phyloP scores from a whole-genome alignment of 1,140 invertebrate species.

The Calliopsis andreniformis region DNA sequence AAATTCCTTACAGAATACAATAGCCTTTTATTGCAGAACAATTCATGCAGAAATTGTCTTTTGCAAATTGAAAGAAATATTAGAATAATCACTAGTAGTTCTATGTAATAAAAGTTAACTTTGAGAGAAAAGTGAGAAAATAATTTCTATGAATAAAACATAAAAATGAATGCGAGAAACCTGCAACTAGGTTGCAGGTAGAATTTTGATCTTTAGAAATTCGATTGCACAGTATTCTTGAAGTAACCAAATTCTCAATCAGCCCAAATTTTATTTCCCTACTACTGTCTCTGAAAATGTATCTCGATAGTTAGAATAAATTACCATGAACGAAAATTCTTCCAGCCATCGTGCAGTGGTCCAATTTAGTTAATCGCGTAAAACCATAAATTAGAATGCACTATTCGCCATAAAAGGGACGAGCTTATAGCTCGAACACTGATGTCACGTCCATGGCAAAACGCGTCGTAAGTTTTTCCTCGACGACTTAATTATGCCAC shows the following conservation, averaged over 20 bases:
- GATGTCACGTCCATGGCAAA: constrained; percentile 53
- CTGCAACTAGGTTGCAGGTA: too few relatives aligned
- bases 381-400: constrained; percentile 37
- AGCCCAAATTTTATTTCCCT: too few relatives aligned
- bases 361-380: constrained; percentile 29
- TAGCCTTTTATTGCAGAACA: too few relatives aligned
- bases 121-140: too few relatives aligned
- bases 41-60: neutral
- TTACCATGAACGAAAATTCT: constrained; percentile 30
- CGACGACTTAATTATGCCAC: constrained; percentile 25
- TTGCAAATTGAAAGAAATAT: neutral
- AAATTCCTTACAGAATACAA: too few relatives aligned
- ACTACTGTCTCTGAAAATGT: neutral
- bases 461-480: constrained; percentile 31
- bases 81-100: neutral
- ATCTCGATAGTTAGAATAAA: constrained; percentile 12
- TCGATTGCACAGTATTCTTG: too few relatives aligned
- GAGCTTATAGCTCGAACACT: constrained; percentile 61
- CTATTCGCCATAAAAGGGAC: constrained; percentile 49
- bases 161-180: neutral
- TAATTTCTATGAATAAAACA: too few relatives aligned
- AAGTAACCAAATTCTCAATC: too few relatives aligned
- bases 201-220: too few relatives aligned
- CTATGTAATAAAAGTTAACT: too few relatives aligned
- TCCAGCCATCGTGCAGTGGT: constrained; percentile 43